phyloP scores from a whole-genome alignment of 2,888 invertebrate genomes.

The Volucella bombylans region DNA sequence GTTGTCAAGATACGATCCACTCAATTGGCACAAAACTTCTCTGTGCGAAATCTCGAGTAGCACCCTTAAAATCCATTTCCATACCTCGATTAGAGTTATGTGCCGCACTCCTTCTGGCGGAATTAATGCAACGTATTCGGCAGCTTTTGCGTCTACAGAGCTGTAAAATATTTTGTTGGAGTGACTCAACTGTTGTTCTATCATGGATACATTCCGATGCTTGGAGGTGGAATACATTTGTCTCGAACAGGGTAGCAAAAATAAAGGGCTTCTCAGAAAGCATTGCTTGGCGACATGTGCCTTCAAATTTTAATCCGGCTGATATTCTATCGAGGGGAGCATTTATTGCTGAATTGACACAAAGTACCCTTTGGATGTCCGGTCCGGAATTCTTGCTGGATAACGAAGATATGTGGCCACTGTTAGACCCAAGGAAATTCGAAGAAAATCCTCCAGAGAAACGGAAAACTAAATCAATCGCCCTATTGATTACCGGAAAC shows the following conservation, averaged over 20 bases:
- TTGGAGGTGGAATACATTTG: background rate
- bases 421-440: background rate
- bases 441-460: slow-evolving; percentile 12
- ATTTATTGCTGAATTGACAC: slow-evolving; percentile 2
- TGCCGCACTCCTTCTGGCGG: slow-evolving; percentile 12
- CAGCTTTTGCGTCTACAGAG: background rate
- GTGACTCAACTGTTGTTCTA: slow-evolving; percentile 4
- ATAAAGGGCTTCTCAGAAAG: background rate
- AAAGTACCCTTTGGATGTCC: background rate
- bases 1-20: background rate
- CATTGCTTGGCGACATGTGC: slow-evolving; percentile 9
- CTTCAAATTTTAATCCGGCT: background rate
- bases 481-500: background rate
- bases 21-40: background rate
- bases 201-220: background rate
- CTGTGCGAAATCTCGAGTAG: slow-evolving; percentile 16
- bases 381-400: slow-evolving; percentile 9
- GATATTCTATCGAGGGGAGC: background rate
- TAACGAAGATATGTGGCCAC: slow-evolving; percentile 1
- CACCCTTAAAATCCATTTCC: slow-evolving; percentile 17
- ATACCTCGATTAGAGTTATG: slow-evolving; percentile 24
- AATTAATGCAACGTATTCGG: background rate
- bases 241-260: slow-evolving; percentile 5
- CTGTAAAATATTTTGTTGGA: slow-evolving; percentile 2
- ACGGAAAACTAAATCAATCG: background rate